Evolutionary conservation across 2,113 vertebrate species (phyloP).

Genomic region (Silurus asotus): DNA sequence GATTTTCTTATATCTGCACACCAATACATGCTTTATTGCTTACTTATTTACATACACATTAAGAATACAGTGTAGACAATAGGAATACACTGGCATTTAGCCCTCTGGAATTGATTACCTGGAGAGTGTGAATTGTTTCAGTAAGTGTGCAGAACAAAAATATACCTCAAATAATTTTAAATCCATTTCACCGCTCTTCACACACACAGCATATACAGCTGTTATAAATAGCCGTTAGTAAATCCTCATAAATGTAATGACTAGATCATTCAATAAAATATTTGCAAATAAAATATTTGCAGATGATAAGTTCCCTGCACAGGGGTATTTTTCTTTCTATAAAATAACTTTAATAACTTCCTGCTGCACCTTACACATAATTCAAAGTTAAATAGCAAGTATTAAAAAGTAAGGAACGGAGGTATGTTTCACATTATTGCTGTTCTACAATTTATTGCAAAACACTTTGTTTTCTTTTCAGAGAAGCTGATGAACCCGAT

Average conservation of each 20-base stretch:
- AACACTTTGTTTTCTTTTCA: constrained; percentile 55
- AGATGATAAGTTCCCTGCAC: background rate
- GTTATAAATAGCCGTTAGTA: background rate
- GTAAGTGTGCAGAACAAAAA: background rate
- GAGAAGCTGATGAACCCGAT: constrained; percentile 83
- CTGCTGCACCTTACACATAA: background rate
- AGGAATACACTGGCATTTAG: background rate
- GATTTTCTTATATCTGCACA: background rate
- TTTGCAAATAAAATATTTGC: background rate
- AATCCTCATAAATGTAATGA: background rate
- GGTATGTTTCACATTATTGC: no score
- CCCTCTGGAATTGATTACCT: background rate
- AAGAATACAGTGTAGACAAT: background rate
- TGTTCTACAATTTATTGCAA: background rate
- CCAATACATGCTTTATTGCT: background rate
- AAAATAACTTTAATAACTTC: background rate
- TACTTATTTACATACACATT: background rate
- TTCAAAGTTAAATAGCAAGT: background rate
- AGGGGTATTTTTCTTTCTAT: background rate
- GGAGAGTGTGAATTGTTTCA: background rate
- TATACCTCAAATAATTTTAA: background rate
- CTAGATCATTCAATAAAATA: background rate
- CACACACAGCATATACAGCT: background rate
- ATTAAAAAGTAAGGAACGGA: no score
- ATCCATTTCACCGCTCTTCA: background rate